Conservation (phyloP, 2,113 vertebrate species). For the Macquaria ambigua region DNA sequence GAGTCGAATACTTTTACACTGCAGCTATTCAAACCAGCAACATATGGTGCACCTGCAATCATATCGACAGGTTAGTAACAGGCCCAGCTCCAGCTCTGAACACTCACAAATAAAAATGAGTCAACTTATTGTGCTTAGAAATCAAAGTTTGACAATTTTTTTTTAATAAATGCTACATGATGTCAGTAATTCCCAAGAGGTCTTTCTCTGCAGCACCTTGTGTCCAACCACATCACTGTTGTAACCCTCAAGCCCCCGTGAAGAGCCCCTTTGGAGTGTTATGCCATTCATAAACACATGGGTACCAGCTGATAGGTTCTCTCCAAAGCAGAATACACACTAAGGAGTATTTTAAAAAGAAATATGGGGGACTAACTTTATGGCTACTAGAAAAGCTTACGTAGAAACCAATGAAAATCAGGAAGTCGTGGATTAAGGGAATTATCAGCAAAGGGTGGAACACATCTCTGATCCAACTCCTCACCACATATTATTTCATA, state of each 20-base stretch:
- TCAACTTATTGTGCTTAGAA: not conserved
- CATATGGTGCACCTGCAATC: conserved; percentile 42
- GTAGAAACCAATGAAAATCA: no score
- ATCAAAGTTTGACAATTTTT: not conserved
- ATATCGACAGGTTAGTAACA: not conserved
- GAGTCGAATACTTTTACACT: conserved; percentile 27
- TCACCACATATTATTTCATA: no score
- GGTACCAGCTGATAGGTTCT: not conserved
- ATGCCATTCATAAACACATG: conserved; percentile 13
- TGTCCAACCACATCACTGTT: not conserved
- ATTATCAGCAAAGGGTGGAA: no score
- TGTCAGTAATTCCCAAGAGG: not conserved
- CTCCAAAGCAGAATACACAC: no score
- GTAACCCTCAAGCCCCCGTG: not conserved
- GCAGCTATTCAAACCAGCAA: conserved; percentile 5
- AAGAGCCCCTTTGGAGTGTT: conserved; percentile 2
- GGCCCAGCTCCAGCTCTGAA: not conserved
- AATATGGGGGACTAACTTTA: not conserved
- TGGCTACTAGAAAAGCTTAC: not conserved
- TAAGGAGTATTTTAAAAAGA: not conserved
- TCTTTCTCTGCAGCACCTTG: not conserved
- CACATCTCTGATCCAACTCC: no score
- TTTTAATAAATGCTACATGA: not conserved
- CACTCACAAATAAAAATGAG: not conserved
- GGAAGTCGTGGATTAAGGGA: no score